Base-by-base conservation (phyloP, 2,113 vertebrate genomes). In the Furnarius figulus region DNA sequence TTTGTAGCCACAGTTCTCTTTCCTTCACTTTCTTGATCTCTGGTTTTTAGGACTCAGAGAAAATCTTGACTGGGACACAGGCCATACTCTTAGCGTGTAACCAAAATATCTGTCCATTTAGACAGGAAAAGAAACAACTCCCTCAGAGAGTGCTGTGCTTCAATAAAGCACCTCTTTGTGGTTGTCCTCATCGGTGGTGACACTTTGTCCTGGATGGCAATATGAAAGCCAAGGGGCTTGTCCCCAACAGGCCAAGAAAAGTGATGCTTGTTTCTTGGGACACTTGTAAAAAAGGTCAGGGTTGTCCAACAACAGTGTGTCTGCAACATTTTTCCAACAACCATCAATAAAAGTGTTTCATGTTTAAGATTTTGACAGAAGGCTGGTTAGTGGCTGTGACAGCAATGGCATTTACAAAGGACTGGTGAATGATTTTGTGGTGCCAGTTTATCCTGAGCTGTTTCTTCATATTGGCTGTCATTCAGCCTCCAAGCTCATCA, bases 391-490 rank as follows among this genome's bases (percentile, higher is more conserved):
- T 81, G 12, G 24, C 65, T 94, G 30, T 44, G 72, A 67, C 65
- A 91, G 56, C 63, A 67, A 40, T 58, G 65, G 22, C 21, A 37
- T 95, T 93, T 92, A 70, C 35, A 52, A 79, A 87, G 49, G 55
- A 76, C 1, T 87, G 37, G 30, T 77, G 76, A 80, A 10, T 53
- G 37, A 63, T 82, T 85, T 78, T 80, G 44, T 52, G 39, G 33
- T 85, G 63, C 21, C n/a, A 19, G 47, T 92, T 94, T 77, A 65
- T 49, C 15, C 20, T 55, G n/a, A 80, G 22, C 10, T 72, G 16
- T 88, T 95, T 95, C 88, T 90, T 94, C 90, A 94, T 78, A 76
- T 92, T 83, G 53, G 35, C 59, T 49, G 31, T 37, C 63, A 92
- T 77, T 91, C 90, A 78, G 52, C 52, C 72, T 66, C 47, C 68